Base-by-base conservation (phyloP, 2,888 invertebrate species). In the Mythimna impura region DNA sequence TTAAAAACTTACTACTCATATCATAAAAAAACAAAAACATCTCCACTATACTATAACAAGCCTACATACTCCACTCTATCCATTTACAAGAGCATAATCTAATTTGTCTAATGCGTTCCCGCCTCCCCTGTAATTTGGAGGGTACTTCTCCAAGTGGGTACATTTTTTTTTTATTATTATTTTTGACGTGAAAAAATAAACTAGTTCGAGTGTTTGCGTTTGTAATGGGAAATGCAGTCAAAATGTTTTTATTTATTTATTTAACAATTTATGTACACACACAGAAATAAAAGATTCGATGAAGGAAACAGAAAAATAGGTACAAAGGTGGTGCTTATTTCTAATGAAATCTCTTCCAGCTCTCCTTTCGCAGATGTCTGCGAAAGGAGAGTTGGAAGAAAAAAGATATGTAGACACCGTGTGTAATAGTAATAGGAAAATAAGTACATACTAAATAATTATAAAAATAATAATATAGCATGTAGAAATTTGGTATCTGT, bases 51-150 rank as follows among this genome's bases (percentile, higher is more conserved):
- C 20, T 62, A 34, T 20, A 12, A 10, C 9, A 63, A 36, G 52
- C n/a, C 30, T 43, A 17, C 69, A 54, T 6, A 47, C 50, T 50
- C 25, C 64, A 58, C 73, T 81, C 74, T 64, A 68, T 76, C 78
- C 75, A 77, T 78, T 76, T 74, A 76, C 80, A 25, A 57, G 62
- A 72, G 73, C 76, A 75, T 87, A 87, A 87, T 88, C 83, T 83
- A 87, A 87, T 87, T 87, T 86, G 77, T 82, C 71, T 87, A 88
- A 87, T 87, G 88, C 86, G 58, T 82, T 66, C 63, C 52, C 66
- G 71, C 61, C 78, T 50, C 80, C 78, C 76, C 63, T 65, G 62
- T 84, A 76, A 81, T 84, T 82, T 76, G 68, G 55, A 60, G 76
- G 57, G 66, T 43, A 67, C 73, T 55, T 58, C 60, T 3, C 55